Percentiles rank a stretch among this genome's conserved stretches.
Evolutionary conservation across 2,888 invertebrate species (phyloP).

Genomic region (Cyrtodaria siliqua): DNA sequence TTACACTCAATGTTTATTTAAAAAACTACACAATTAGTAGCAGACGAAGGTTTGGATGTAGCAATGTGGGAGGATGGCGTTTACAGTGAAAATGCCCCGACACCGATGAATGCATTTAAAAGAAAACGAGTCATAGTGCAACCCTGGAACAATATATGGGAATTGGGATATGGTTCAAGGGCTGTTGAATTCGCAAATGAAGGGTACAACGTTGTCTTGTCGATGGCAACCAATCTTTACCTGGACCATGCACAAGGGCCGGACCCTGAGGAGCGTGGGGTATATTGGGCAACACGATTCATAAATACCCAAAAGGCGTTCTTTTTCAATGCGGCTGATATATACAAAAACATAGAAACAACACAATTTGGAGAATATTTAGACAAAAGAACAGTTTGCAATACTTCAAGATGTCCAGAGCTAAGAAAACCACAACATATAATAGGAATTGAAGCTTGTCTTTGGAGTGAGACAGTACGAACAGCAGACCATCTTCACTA

Average conservation of each 20-base stretch:
- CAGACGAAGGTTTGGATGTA: constrained; percentile 53
- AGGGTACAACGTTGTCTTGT: constrained; percentile 62
- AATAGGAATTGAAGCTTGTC: constrained; percentile 79
- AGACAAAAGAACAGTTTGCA: constrained; percentile 66
- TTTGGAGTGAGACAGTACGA: constrained; percentile 79
- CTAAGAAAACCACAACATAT: constrained; percentile 77
- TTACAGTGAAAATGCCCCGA: constrained; percentile 8
- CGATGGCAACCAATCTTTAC: constrained; percentile 78
- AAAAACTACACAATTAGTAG: constrained; percentile 41
- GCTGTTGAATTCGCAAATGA: constrained; percentile 45
- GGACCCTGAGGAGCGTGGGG: constrained; percentile 81
- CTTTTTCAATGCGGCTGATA: constrained; percentile 73
- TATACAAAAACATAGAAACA: constrained; percentile 70
- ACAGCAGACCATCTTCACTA: constrained; percentile 66
- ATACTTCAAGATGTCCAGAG: constrained; percentile 65
- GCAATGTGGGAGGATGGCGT: constrained; percentile 77
- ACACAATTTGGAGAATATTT: constrained; percentile 68
- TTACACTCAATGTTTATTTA: constrained; percentile 64
- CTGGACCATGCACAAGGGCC: constrained; percentile 81
- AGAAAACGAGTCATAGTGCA: constrained; percentile 37
- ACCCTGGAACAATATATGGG: constrained; percentile 53
- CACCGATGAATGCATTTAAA: constrained; percentile 26
- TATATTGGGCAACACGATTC: constrained; percentile 83
- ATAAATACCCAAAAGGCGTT: constrained; percentile 77
- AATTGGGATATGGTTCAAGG: constrained; percentile 18